Base-by-base conservation (phyloP, 2,797 vertebrate species). In the Menidia menidia region DNA sequence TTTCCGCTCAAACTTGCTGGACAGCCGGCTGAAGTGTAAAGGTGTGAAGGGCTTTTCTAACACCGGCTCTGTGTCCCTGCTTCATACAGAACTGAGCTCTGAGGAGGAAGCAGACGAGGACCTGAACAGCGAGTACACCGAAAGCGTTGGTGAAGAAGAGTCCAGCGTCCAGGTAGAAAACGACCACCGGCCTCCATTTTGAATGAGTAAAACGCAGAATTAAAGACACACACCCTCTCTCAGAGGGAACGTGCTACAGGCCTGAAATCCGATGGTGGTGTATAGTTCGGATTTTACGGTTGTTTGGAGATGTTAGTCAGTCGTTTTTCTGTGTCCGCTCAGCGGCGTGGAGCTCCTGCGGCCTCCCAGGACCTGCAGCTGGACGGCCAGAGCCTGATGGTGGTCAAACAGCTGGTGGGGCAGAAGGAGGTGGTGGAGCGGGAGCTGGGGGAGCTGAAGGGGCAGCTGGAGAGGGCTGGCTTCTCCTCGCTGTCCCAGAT, bases 401-500 rank as follows among this genome's bases (percentile, higher is more conserved):
- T 91, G 75, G 83, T 94, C 73, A 93, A 94, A 53, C 91, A 92
- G 78, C 86, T 95, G 82, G 87, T 94, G 35, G 91, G 94, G 70
- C 93, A 91, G 90, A 95, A 95, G 87, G 87, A 86, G 73, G 88
- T 55, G 39, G 94, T 96, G 4, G 95, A 97, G 88, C 77, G 89
- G 32, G 94, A 97, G 73, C 93, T 97, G 80, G 87, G 77, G 4
- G 95, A 96, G 80, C 92, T 97, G 64, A 97, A 96, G 91, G 88
- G 85, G 8, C 96, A 98, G 89, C 93, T 97, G 70, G 93, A 95
- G 83, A 96, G 95, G 87, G 91, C 95, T 0, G 96, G 96, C 25
- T 96, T 96, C 90, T 95, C 94, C 65, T 96, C 96, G 0, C 89
- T 97, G 9, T 95, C 95, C 45, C 95, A 97, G 62, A 95, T 97